Evolutionary conservation across 2,113 vertebrate genomes (phyloP).

Genomic region (Callorhinus ursinus): DNA sequence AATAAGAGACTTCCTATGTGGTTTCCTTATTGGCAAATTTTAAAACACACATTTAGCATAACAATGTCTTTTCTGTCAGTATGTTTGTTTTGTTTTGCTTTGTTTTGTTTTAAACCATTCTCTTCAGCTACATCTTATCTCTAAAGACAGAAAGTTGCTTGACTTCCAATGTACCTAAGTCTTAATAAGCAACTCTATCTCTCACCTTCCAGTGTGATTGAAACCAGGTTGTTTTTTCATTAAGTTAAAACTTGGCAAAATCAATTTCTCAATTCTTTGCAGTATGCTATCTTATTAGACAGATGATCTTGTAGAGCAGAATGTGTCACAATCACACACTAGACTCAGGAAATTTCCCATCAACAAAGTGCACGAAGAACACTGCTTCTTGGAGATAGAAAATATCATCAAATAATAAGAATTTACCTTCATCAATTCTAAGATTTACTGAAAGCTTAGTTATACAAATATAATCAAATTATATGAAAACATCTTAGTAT

Average conservation of each 20-base stretch:
- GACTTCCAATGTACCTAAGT: conserved; percentile 20
- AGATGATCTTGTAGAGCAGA: conserved; percentile 61
- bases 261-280: conserved; percentile 75
- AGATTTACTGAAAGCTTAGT: neutral
- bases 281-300: conserved; percentile 75
- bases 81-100: conserved; percentile 22
- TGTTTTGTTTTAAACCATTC: neutral
- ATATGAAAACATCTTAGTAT: neutral
- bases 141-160: conserved; percentile 44
- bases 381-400: neutral
- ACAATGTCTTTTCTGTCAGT: neutral
- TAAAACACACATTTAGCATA: neutral
- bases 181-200: conserved; percentile 58
- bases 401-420: neutral
- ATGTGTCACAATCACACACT: conserved; percentile 46
- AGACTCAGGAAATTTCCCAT: conserved; percentile 9
- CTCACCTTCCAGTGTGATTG: conserved; percentile 53
- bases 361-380: conserved; percentile 26
- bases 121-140: conserved; percentile 67
- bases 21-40: neutral
- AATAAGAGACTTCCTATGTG: neutral
- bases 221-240: conserved; percentile 72
- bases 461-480: conserved; percentile 20
- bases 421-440: neutral
- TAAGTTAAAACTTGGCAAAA: conserved; percentile 72